Evolutionary conservation across 1,140 invertebrate genomes (phyloP).

Genomic region (Diprion similis): DNA sequence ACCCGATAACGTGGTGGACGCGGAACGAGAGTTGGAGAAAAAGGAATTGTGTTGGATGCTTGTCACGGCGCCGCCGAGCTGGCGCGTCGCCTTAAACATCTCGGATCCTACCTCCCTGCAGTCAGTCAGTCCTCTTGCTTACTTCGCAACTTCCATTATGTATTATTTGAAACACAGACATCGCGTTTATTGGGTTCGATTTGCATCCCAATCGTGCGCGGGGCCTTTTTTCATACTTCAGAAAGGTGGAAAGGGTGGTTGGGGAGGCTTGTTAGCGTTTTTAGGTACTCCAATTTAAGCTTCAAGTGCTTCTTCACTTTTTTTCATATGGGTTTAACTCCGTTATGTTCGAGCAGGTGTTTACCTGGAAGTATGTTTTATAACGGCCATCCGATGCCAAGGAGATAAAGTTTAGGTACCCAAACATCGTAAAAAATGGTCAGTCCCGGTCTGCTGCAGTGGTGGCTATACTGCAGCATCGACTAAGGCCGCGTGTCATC

Average conservation of each 20-base stretch:
- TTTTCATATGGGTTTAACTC: not conserved
- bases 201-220: not conserved
- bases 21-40: not conserved
- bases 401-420: conserved; percentile 35
- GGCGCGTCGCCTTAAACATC: conserved; percentile 14
- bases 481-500: not conserved
- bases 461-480: too few relatives aligned
- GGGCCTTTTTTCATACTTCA: too few relatives aligned
- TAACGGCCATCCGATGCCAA: not conserved
- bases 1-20: not conserved
- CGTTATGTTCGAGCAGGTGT: not conserved
- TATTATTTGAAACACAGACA: not conserved
- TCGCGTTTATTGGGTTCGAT: not conserved
- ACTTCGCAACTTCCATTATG: conserved; percentile 24
- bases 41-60: conserved; percentile 17
- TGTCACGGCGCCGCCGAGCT: conserved; percentile 22
- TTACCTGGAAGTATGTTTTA: not conserved
- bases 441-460: not conserved
- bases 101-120: conserved; percentile 5
- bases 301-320: not conserved
- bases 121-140: not conserved
- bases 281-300: too few relatives aligned
- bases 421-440: conserved; percentile 51
- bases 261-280: too few relatives aligned
- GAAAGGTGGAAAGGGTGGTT: too few relatives aligned